Evolutionary conservation across 2,888 invertebrate species (phyloP), one percentile per base, ranked within the genome.

Genomic region (Nudaria mundana): DNA sequence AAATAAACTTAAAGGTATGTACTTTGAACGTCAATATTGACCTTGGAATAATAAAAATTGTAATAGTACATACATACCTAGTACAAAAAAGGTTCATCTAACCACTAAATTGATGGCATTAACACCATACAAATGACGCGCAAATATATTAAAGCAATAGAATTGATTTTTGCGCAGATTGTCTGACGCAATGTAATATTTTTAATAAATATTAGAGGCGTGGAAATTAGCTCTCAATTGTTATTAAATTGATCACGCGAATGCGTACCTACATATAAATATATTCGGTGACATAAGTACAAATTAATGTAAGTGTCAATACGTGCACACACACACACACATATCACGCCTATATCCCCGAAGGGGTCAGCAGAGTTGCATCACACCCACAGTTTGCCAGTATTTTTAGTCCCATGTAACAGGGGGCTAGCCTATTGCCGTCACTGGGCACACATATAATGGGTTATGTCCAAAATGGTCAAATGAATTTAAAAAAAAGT

Each of bases 31-130:
- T 33, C 26, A 34, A 13, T 24, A 10, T 14, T 23, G 38, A 10
- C 52, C 56, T 58, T 56, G 44, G 13, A 40, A 33, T 22, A 44
- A 44, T 48, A 26, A 26, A 37, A 44, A 14, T 23, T 39, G 23
- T 30, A 31, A 35, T 43, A n/a, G 31, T 38, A 15, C 24, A 12
- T 14, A 4, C 8, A 22, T 3, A 4, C 3, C n/a, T n/a, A n/a
- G n/a, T n/a, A n/a, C n/a, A n/a, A n/a, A n/a, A n/a, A n/a, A n/a
- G n/a, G n/a, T n/a, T n/a, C n/a, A n/a, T n/a, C n/a, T n/a, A n/a
- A n/a, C n/a, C n/a, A n/a, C n/a, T n/a, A n/a, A n/a, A 0, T 2
- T 3, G 12, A 2, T 7, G 15, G 1, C 5, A 30, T 37, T 47
- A 25, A 43, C 22, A 3, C 12, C 8, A 41, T 14, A 30, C 32